Conservation (phyloP, 2,888 invertebrate genomes). For the Dermolepida albohirtum region DNA sequence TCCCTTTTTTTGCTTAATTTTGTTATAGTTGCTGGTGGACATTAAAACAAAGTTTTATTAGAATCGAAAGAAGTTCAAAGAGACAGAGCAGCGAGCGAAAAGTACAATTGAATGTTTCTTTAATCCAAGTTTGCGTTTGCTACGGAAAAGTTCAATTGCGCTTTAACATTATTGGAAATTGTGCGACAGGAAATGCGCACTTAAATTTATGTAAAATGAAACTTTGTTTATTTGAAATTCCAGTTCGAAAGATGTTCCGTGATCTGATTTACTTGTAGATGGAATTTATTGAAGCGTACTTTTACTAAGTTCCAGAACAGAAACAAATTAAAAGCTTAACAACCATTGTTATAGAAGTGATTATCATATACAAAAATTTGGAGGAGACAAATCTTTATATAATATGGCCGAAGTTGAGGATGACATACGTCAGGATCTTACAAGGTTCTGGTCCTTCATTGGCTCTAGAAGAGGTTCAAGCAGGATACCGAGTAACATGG, state of each 20-base stretch:
- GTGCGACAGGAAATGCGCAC: not conserved
- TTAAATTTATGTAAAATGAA: slow-evolving; percentile 18
- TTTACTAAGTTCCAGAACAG: not conserved
- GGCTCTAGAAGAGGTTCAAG: no score
- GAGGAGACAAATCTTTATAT: no score
- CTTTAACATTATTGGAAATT: slow-evolving; percentile 21
- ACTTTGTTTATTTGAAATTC: slow-evolving; percentile 11
- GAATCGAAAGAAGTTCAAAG: slow-evolving; percentile 28
- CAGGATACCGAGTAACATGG: no score
- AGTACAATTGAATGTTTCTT: slow-evolving; percentile 36
- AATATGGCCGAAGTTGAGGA: no score
- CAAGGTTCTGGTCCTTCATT: no score
- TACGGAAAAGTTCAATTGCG: slow-evolving; percentile 34
- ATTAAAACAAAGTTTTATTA: slow-evolving; percentile 33
- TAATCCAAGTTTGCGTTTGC: slow-evolving; percentile 30
- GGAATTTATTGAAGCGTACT: not conserved
- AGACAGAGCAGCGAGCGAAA: slow-evolving; percentile 22
- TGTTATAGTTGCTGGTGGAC: not conserved
- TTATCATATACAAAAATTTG: no score
- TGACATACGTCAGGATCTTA: no score
- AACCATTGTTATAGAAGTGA: no score
- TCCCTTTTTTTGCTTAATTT: not conserved
- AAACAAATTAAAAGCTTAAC: no score
- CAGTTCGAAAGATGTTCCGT: not conserved
- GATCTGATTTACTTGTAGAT: not conserved